phyloP scores from a whole-genome alignment of 1,140 invertebrate species.

The Hylaeus anthracinus region DNA sequence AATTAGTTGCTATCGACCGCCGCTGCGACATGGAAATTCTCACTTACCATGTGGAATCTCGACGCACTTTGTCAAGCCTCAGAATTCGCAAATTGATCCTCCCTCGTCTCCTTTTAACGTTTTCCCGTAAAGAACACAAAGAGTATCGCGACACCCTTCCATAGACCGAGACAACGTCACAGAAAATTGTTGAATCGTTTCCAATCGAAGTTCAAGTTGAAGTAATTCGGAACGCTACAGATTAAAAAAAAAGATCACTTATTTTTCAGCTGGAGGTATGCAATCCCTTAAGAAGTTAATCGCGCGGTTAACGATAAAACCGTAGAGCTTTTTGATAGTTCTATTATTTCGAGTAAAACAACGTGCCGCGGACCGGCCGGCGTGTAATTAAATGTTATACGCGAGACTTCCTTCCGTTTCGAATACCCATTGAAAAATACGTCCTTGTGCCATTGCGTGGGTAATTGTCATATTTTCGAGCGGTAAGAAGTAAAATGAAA shows the following conservation, averaged over 20 bases:
- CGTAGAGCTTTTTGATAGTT: too few relatives aligned
- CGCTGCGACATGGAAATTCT: conserved; percentile 74
- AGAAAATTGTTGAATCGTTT: too few relatives aligned
- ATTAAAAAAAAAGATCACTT: too few relatives aligned
- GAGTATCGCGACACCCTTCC: too few relatives aligned
- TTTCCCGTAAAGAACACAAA: too few relatives aligned
- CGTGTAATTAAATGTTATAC: background rate
- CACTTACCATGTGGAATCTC: conserved; percentile 70
- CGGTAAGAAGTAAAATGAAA: conserved; percentile 31
- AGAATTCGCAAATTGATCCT: conserved; percentile 29
- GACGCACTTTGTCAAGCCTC: conserved; percentile 37
- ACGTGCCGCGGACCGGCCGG: background rate
- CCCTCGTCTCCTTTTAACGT: background rate
- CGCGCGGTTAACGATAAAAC: background rate
- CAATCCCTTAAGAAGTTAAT: background rate
- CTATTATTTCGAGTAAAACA: background rate
- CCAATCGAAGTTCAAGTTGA: too few relatives aligned
- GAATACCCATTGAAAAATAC: background rate
- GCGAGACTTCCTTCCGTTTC: background rate
- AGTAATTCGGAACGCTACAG: too few relatives aligned
- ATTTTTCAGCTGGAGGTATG: background rate
- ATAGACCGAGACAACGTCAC: too few relatives aligned
- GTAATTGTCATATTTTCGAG: conserved; percentile 44
- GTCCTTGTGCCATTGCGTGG: background rate
- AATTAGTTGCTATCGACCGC: conserved; percentile 80